Evolutionary conservation across 2,797 vertebrate species (phyloP), one percentile per base, ranked within the genome.

Genomic region (Myotis planiceps): DNA sequence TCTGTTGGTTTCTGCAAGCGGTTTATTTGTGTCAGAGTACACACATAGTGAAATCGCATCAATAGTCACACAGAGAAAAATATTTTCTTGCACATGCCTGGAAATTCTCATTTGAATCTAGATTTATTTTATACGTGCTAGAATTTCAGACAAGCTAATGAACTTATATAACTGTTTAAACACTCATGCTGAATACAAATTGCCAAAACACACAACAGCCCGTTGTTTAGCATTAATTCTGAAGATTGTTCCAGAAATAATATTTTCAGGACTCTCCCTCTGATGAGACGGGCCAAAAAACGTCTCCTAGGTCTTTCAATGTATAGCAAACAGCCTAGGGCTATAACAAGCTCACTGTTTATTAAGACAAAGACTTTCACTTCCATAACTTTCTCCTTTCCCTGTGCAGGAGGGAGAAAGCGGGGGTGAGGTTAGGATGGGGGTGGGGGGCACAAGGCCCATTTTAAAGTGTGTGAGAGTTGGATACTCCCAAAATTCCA

Each of bases 401-500:
- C 87, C 42, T 95, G 89, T 92, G 96, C 93, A 95, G 92, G 85
- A 96, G 92, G 96, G 58, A 93, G 90, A 94, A 58, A 94, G 47
- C 60, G 15, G 60, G 65, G 51, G 39, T 76, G 27, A 55, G 60
- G 88, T 6, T 89, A 3, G 47, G 32, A 7, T 93, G 92, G 94
- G 95, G 95, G 27, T 29, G 58, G 98, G 98, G 95, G 98, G 98
- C 94, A 95, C 97, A 96, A 90, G 96, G 98, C 98, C 99, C 98
- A 98, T 99, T 99, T 99, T 98, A 96, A 99, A 99, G 99, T 99
- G 99, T 98, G 99, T 98, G 98, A 99, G 99, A 99, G 98, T 96
- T 99, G 99, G 99, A 99, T 99, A 99, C 98, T 98, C 98, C 98
- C 98, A 97, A 99, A 99, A 98, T 99, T 99, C 99, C 99, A 99